phyloP scores from a whole-genome alignment of 1,140 invertebrate genomes.

The Drosophila repletoides region DNA sequence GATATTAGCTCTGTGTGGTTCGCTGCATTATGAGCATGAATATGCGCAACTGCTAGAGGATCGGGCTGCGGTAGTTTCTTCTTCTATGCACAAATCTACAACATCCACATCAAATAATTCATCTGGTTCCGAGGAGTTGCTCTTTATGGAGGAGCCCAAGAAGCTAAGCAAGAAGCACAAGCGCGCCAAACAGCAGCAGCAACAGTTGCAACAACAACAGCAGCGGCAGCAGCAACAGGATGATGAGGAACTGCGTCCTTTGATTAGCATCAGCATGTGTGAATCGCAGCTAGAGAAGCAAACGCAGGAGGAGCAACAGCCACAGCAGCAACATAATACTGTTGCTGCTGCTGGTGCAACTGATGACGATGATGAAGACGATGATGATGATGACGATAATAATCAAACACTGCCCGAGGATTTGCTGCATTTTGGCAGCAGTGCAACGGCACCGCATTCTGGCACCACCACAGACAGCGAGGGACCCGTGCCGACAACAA shows the following conservation, averaged over 20 bases:
- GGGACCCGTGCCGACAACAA: constrained; percentile 71
- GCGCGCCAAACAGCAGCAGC: constrained; percentile 48
- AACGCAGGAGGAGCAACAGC: background rate
- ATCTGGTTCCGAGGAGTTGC: constrained; percentile 71
- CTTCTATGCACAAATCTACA: constrained; percentile 40
- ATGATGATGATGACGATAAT: background rate
- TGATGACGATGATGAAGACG: background rate
- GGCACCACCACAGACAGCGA: constrained; percentile 70
- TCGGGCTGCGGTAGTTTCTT: constrained; percentile 1
- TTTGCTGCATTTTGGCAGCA: constrained; percentile 59
- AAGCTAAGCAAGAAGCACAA: constrained; percentile 76
- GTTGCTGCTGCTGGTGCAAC: background rate
- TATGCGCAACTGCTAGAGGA: constrained; percentile 16
- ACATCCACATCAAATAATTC: constrained; percentile 64
- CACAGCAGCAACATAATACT: background rate
- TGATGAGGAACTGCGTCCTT: constrained; percentile 63
- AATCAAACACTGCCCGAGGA: constrained; percentile 57
- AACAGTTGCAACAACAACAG: constrained; percentile 40
- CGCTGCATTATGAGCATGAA: constrained; percentile 73
- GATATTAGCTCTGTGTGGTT: constrained; percentile 75
- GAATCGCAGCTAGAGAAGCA: constrained; percentile 50
- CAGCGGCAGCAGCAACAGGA: constrained; percentile 15
- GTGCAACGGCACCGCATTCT: constrained; percentile 34
- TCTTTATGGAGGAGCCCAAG: constrained; percentile 70
- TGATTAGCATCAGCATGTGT: constrained; percentile 69